These are phyloP conservation scores for Hedychridium roseum DNA, from an alignment of 2,888 invertebrate species.

Conservation along the genomic window DNA sequence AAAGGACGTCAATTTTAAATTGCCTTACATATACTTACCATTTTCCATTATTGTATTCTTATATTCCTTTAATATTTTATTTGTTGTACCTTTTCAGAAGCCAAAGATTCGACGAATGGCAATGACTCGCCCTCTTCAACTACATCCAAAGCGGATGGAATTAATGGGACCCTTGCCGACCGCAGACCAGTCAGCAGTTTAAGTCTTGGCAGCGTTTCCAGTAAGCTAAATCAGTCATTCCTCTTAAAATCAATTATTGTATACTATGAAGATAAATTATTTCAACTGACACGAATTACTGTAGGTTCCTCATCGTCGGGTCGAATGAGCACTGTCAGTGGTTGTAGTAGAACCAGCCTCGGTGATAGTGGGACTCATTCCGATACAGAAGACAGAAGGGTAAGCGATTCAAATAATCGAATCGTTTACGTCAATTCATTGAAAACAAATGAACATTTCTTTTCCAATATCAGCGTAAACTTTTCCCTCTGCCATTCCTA, in stretches of 20 bases:
- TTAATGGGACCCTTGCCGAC: constrained; percentile 50
- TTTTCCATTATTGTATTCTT: not conserved
- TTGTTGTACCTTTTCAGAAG: too few species aligned
- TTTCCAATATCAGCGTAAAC: not conserved
- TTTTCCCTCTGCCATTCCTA: too few species aligned
- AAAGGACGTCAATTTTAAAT: not conserved
- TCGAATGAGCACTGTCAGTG: constrained; percentile 79
- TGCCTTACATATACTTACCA: too few species aligned
- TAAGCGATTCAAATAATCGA: constrained; percentile 29
- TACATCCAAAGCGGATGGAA: constrained; percentile 38
- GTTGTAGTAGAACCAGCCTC: constrained; percentile 78
- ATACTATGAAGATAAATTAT: constrained; percentile 3
- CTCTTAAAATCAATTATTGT: constrained; percentile 4
- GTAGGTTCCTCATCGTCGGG: constrained; percentile 80
- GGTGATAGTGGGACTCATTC: constrained; percentile 88
- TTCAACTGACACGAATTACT: constrained; percentile 6
- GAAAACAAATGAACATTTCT: not conserved
- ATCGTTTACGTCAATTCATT: too few species aligned
- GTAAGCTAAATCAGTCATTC: constrained; percentile 61
- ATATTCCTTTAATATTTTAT: not conserved
- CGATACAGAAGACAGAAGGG: constrained; percentile 79
- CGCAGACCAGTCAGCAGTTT: constrained; percentile 74
- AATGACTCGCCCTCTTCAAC: constrained; percentile 32
- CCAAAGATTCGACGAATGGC: constrained; percentile 42
- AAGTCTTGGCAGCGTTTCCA: constrained; percentile 74